Conservation (phyloP, 2,888 invertebrate genomes). For the Eudasyphora cyanicolor region DNA sequence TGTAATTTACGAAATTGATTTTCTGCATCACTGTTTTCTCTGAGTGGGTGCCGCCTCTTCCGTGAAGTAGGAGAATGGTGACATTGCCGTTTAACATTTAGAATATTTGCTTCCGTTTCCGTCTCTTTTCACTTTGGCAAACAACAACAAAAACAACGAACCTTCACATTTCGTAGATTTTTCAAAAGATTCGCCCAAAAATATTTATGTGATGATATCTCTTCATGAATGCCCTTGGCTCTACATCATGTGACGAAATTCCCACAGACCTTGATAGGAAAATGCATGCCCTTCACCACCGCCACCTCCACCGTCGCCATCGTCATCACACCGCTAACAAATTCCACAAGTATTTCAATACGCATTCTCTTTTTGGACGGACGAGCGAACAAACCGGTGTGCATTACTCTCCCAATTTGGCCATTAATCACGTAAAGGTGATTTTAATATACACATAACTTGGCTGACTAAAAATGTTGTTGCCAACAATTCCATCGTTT, state of each 20-base stretch:
- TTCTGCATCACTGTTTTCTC: no score
- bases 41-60: no score
- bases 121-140: constrained; percentile 27
- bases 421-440: constrained; percentile 74
- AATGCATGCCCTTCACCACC: background rate
- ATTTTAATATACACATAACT: constrained; percentile 56
- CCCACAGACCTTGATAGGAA: background rate
- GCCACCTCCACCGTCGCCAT: constrained; percentile 11
- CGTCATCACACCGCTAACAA: background rate
- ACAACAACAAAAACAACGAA: background rate
- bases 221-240: background rate
- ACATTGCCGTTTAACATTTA: constrained; percentile 67
- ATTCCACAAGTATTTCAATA: constrained; percentile 46
- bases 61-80: constrained; percentile 5
- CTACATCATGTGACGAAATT: background rate
- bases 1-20: no score
- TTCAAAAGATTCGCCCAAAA: background rate
- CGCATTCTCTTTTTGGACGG: background rate
- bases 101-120: constrained; percentile 68
- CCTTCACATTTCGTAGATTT: background rate
- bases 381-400: no score
- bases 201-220: constrained; percentile 1
- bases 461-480: background rate
- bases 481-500: constrained; percentile 8
- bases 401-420: constrained; percentile 74